These are phyloP conservation scores for Tipula unca DNA, from an alignment of 2,888 invertebrate genomes.

Conservation along the genomic window DNA sequence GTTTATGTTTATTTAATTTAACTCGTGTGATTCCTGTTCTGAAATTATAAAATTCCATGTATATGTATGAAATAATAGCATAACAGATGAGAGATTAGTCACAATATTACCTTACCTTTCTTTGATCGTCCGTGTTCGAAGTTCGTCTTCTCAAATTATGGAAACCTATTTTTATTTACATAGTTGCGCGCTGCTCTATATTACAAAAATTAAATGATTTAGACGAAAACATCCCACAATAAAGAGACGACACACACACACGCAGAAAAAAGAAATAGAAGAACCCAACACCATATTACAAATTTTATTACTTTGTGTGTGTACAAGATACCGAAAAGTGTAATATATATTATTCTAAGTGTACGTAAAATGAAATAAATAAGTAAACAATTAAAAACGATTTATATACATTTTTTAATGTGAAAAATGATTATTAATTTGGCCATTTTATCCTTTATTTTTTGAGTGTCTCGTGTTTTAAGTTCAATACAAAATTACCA, in stretches of 20 bases:
- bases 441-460: slow-evolving; percentile 14
- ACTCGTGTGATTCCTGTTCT: too few relatives aligned
- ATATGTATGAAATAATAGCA: not conserved
- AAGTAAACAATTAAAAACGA: not conserved
- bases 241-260: not conserved
- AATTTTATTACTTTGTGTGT: not conserved
- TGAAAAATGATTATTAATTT: slow-evolving; percentile 14
- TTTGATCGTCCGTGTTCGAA: not conserved
- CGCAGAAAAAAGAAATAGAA: not conserved
- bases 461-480: not conserved
- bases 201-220: not conserved
- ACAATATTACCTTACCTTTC: not conserved
- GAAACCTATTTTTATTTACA: not conserved
- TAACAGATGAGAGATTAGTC: not conserved
- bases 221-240: not conserved
- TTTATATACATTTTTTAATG: not conserved
- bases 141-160: not conserved
- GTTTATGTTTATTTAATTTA: too few relatives aligned
- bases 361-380: not conserved
- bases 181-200: not conserved
- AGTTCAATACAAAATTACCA: not conserved
- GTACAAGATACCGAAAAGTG: not conserved
- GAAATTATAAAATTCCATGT: not conserved
- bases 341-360: not conserved
- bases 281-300: not conserved